phyloP scores from a whole-genome alignment of 2,797 vertebrate species.

The Thamnophis elegans region DNA sequence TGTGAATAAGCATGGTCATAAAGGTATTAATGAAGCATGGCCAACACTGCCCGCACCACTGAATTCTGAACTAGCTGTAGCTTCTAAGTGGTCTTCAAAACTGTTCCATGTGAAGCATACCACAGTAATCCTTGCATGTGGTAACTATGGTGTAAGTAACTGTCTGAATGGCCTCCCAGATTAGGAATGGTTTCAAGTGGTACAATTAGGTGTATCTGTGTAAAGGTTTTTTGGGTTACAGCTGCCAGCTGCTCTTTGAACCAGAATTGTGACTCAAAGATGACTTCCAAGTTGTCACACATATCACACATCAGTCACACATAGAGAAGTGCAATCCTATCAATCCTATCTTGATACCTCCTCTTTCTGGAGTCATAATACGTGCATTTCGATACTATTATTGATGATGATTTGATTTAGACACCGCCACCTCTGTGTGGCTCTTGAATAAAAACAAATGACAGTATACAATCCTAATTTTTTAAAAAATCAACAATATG shows the following conservation, averaged over 20 bases:
- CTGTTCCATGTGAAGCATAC: neutral
- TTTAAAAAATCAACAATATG: neutral
- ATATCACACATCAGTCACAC: neutral
- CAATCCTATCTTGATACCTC: neutral
- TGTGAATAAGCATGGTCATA: neutral
- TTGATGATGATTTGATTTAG: neutral
- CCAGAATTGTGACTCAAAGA: neutral
- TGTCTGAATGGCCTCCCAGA: neutral
- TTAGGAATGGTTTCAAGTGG: neutral
- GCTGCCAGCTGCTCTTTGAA: neutral
- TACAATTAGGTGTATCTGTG: neutral
- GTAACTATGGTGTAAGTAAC: neutral
- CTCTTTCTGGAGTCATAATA: neutral
- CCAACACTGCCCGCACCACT: neutral
- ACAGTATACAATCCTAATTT: neutral
- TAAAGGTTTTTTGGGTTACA: neutral
- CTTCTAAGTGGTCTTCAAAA: neutral
- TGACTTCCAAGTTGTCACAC: neutral
- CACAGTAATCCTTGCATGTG: neutral
- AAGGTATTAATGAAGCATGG: neutral
- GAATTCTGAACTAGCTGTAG: neutral
- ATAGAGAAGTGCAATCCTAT: neutral
- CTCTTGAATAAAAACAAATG: neutral
- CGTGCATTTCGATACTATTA: neutral
- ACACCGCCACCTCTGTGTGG: neutral